A percentile compares a stretch with the other conserved stretches of the same genome.
Conservation (phyloP, 1,140 invertebrate species). For the Drosophila virilis region DNA sequence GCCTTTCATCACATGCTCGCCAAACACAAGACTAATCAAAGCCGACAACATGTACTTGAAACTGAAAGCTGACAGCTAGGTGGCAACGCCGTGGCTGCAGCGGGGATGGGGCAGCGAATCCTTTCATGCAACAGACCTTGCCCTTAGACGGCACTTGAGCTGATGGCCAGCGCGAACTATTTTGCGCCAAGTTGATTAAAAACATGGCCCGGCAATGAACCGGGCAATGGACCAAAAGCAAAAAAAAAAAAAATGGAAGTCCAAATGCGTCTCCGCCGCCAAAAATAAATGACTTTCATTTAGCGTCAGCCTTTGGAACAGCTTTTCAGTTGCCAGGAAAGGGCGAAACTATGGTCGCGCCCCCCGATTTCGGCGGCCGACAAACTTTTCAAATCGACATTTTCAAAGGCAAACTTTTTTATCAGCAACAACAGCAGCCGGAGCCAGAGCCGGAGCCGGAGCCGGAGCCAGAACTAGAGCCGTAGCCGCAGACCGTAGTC, state of each 20-base stretch:
- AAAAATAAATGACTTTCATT: constrained; percentile 77
- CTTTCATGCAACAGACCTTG: constrained; percentile 48
- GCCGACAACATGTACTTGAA: constrained; percentile 54
- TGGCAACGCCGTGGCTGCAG: not conserved
- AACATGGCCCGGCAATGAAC: constrained; percentile 68
- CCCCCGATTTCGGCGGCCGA: constrained; percentile 41
- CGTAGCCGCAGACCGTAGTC: constrained; percentile 27
- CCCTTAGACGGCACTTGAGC: constrained; percentile 58
- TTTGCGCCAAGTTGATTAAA: constrained; percentile 71
- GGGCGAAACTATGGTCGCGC: constrained; percentile 60
- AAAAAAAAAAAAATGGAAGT: constrained; percentile 26
- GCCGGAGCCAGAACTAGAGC: not conserved
- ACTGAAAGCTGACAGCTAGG: constrained; percentile 22
- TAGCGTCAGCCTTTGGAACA: constrained; percentile 36
- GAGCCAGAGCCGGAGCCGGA: not conserved
- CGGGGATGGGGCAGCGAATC: constrained; percentile 5
- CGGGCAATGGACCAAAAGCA: constrained; percentile 12
- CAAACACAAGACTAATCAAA: constrained; percentile 58
- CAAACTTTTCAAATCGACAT: constrained; percentile 79
- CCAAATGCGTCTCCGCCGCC: not conserved
- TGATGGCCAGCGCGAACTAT: constrained; percentile 58
- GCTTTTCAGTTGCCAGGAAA: not conserved
- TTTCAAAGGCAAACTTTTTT: constrained; percentile 77
- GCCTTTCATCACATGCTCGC: constrained; percentile 33
- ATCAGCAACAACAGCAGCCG: constrained; percentile 39